Evolutionary conservation across 2,113 vertebrate genomes (phyloP).

Genomic region (Probosciger aterrimus): DNA sequence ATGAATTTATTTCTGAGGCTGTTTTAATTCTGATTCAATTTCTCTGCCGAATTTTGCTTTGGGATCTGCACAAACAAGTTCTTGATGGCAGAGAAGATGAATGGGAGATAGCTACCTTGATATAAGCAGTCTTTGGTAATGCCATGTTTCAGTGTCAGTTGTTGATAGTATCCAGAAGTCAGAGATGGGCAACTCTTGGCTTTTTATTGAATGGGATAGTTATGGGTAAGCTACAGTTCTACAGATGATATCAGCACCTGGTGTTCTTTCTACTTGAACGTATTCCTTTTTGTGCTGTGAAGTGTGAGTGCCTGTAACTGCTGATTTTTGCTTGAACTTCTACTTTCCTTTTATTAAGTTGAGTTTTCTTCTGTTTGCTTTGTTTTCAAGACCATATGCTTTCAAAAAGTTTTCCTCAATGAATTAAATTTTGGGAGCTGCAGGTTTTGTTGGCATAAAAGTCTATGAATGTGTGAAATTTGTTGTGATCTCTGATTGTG

Average conservation of each 20-base stretch:
- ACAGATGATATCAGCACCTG: background rate
- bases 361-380: background rate
- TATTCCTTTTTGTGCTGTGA: background rate
- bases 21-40: background rate
- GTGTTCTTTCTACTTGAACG: background rate
- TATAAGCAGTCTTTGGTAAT: background rate
- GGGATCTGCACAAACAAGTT: background rate
- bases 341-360: background rate
- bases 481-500: background rate
- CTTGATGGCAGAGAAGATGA: background rate
- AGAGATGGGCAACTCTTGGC: background rate
- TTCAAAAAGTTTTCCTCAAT: background rate
- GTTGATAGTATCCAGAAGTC: background rate
- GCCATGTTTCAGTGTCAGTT: background rate
- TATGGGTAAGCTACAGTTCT: background rate
- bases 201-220: background rate
- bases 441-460: background rate
- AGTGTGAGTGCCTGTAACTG: background rate
- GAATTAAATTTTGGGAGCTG: background rate
- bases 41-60: background rate
- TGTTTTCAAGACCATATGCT: background rate
- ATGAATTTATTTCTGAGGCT: background rate
- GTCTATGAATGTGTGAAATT: background rate
- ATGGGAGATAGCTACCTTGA: background rate
- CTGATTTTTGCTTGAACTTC: background rate